A percentile compares a stretch with the other conserved stretches of the same genome.
phyloP scores from a whole-genome alignment of 2,797 vertebrate species.

The Glyptemys insculpta region DNA sequence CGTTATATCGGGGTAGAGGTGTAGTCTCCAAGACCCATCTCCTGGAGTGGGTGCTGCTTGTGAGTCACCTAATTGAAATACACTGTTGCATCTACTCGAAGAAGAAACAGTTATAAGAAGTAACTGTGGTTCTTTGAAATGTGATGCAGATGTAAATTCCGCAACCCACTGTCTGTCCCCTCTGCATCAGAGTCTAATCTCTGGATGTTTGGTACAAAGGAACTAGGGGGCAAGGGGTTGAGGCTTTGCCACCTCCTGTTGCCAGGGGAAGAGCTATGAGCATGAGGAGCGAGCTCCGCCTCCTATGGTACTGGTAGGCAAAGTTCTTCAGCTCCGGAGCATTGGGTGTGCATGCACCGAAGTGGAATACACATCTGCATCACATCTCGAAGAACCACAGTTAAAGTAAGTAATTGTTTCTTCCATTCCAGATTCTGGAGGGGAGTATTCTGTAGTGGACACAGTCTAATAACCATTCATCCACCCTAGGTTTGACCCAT shows the following conservation, averaged over 20 bases:
- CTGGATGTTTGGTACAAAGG: neutral
- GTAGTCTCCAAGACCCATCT: neutral
- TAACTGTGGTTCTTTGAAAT: neutral
- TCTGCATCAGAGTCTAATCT: neutral
- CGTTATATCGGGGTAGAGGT: too few relatives aligned
- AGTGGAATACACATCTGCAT: too few relatives aligned
- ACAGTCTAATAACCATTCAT: too few relatives aligned
- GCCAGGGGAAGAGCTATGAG: too few relatives aligned
- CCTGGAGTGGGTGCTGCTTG: neutral
- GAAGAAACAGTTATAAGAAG: neutral
- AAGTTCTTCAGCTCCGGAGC: too few relatives aligned
- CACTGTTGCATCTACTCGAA: neutral
- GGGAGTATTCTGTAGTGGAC: neutral
- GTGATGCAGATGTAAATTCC: neutral
- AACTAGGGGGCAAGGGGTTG: neutral
- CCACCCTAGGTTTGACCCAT: neutral
- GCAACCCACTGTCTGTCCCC: neutral
- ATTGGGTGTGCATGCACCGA: too few relatives aligned
- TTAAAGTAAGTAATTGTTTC: neutral
- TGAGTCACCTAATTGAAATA: neutral
- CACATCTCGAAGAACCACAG: too few relatives aligned
- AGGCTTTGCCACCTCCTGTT: too few relatives aligned
- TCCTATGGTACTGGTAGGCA: too few relatives aligned
- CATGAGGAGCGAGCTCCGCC: too few relatives aligned
- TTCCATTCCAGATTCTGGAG: neutral